Base-by-base conservation (phyloP, 2,797 vertebrate genomes). In the Melanotaenia trifasciata region DNA sequence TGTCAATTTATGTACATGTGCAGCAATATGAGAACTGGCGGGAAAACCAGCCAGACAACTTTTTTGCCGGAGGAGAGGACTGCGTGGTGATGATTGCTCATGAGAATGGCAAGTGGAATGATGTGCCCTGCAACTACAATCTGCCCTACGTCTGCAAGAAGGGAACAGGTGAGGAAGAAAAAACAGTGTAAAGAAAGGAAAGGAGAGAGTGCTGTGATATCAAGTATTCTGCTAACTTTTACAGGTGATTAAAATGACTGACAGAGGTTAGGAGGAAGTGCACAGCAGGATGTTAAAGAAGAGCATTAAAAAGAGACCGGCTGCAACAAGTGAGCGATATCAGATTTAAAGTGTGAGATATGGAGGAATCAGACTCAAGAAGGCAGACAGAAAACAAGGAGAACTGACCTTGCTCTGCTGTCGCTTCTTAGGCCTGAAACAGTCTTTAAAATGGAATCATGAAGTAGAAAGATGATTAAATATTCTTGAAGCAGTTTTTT, bases 141-240 rank as follows among this genome's bases (percentile, higher is more conserved):
- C 95, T 99, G 87, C 98, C 98, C 70, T 99, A 99, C 26, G 95
- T 98, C 93, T 99, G 98, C 94, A 99, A 99, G 94, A 99, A 99
- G 70, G 96, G 97, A 91, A 98, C 97, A 95, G 98, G 98, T 99
- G 92, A 79, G 91, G 67, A 1, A 24, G 11, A 36, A 22, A 24
- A 35, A 1, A n/a, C 8, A 13, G 60, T 9, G 57, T 22, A 40
- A 3, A 20, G 11, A 35, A n/a, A 30, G 62, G 67, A 20, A 62
- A 35, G 12, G 24, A 40, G 32, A 28, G 59, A 54, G 60, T 2
- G 56, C 14, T 24, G 18, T 2, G 51, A 12, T 28, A 18, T 22
- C 3, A 35, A 50, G 54, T 28, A 3, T 9, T 43, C 13, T 10
- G 33, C 28, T 45, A 0, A 26, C 64, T 62, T 70, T 51, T 72